Conservation (phyloP, 2,797 vertebrate species). For the Enteromius anoplus region DNA sequence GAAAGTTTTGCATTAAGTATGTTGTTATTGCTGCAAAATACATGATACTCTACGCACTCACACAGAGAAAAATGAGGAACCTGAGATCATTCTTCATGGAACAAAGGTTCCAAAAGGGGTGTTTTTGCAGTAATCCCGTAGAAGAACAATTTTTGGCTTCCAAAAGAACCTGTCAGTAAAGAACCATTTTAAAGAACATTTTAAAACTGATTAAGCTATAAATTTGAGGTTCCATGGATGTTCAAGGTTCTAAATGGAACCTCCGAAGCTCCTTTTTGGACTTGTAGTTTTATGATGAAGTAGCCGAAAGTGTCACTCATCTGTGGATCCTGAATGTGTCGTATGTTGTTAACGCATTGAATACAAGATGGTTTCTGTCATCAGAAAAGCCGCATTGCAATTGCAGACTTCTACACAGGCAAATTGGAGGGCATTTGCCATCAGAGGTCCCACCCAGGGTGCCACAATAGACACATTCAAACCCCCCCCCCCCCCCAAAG, state of each 20-base stretch:
- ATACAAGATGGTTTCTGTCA: conserved; percentile 40
- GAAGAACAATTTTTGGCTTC: neutral
- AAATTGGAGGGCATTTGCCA: conserved; percentile 59
- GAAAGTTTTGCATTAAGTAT: neutral
- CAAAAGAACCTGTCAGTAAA: neutral
- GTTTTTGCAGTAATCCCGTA: neutral
- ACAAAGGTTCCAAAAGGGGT: neutral
- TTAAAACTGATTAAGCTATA: neutral
- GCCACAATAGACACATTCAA: conserved; percentile 58
- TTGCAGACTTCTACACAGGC: conserved; percentile 52
- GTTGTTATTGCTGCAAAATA: neutral
- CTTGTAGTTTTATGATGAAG: neutral
- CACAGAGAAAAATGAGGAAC: neutral
- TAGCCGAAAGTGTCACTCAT: neutral
- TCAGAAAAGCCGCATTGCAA: conserved; percentile 47
- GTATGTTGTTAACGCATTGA: conserved; percentile 14
- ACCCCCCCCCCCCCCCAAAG: conserved; percentile 49
- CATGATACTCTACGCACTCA: neutral
- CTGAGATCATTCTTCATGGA: neutral
- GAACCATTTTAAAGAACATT: neutral
- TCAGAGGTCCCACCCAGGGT: conserved; percentile 54
- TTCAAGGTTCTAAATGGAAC: neutral
- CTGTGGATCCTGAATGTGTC: neutral
- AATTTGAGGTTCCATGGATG: neutral
- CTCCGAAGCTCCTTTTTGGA: neutral